Evolutionary conservation across 2,113 vertebrate species (phyloP).

Genomic region (Toxostoma redivivum): DNA sequence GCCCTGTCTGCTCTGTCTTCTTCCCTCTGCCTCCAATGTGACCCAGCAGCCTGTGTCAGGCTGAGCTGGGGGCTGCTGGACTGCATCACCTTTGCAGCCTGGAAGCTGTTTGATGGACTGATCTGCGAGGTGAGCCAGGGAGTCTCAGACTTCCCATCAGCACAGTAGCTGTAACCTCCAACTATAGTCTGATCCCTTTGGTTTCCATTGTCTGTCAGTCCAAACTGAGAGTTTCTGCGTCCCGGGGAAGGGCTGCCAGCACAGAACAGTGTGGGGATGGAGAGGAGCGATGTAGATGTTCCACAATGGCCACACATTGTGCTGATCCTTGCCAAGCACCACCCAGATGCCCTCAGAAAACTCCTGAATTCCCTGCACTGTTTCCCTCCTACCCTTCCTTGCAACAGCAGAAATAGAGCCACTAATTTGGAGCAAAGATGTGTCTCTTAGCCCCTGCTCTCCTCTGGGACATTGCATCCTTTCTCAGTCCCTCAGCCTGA

Average conservation of each 20-base stretch:
- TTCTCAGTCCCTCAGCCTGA: neutral
- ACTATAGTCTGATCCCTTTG: neutral
- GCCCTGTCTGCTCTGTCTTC: neutral
- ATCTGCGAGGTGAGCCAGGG: accelerated
- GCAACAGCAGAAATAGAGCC: neutral
- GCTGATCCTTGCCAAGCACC: neutral
- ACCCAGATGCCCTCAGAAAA: neutral
- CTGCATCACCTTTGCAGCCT: accelerated
- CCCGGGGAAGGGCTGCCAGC: neutral
- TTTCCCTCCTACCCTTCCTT: neutral
- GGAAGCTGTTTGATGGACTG: neutral
- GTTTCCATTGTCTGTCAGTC: neutral
- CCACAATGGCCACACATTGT: neutral
- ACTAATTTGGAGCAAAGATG: accelerated
- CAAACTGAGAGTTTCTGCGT: neutral
- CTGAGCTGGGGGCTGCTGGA: neutral
- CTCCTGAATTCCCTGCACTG: neutral
- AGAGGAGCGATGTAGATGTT: neutral
- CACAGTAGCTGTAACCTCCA: neutral
- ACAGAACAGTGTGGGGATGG: neutral
- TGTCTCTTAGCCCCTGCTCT: neutral
- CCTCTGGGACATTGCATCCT: neutral
- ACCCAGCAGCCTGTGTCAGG: neutral
- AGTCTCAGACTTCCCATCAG: neutral
- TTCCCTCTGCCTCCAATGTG: neutral